Percentiles rank a stretch among this genome's conserved stretches.
phyloP scores from a whole-genome alignment of 1,140 invertebrate species.

The Probaryconus sp. region DNA sequence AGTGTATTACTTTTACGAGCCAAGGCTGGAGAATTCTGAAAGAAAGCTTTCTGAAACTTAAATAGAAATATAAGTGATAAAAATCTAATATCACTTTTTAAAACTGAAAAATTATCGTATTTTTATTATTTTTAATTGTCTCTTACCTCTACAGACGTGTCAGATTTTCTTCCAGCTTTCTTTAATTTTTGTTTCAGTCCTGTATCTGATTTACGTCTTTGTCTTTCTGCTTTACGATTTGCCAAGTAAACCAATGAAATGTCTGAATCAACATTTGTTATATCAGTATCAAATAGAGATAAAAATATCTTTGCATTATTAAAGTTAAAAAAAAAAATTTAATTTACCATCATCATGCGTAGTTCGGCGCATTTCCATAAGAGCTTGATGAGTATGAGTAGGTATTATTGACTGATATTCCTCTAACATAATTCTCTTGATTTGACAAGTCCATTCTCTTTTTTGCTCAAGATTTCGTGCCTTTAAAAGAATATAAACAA shows the following conservation, averaged over 20 bases:
- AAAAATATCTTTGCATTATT: too few relatives aligned
- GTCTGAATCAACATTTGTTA: slow-evolving; percentile 81
- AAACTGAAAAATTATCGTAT: too few relatives aligned
- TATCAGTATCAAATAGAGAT: too few relatives aligned
- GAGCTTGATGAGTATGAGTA: slow-evolving; percentile 92
- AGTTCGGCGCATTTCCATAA: slow-evolving; percentile 94
- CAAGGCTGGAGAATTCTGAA: slow-evolving; percentile 70
- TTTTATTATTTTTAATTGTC: too few relatives aligned
- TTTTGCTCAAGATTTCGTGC: slow-evolving; percentile 94
- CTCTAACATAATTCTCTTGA: slow-evolving; percentile 95
- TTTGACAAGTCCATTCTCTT: slow-evolving; percentile 93
- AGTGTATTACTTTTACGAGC: slow-evolving; percentile 67
- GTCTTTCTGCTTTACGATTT: slow-evolving; percentile 84
- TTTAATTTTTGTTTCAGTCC: slow-evolving; percentile 80
- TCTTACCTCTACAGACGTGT: slow-evolving; percentile 75
- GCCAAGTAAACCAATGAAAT: slow-evolving; percentile 93
- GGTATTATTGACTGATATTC: slow-evolving; percentile 97
- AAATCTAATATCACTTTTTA: too few relatives aligned
- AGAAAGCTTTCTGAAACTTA: slow-evolving; percentile 23
- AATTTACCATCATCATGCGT: slow-evolving; percentile 82
- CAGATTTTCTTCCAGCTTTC: slow-evolving; percentile 75
- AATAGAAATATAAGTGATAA: too few relatives aligned
- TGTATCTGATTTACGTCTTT: slow-evolving; percentile 84
- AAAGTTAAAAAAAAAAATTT: slow-evolving; percentile 1
- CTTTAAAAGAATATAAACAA: slow-evolving; percentile 67